Percentiles rank a stretch among this genome's conserved stretches.
These are phyloP conservation scores for Coracopsis vasa DNA, from an alignment of 2,113 vertebrate genomes.

Conservation along the genomic window DNA sequence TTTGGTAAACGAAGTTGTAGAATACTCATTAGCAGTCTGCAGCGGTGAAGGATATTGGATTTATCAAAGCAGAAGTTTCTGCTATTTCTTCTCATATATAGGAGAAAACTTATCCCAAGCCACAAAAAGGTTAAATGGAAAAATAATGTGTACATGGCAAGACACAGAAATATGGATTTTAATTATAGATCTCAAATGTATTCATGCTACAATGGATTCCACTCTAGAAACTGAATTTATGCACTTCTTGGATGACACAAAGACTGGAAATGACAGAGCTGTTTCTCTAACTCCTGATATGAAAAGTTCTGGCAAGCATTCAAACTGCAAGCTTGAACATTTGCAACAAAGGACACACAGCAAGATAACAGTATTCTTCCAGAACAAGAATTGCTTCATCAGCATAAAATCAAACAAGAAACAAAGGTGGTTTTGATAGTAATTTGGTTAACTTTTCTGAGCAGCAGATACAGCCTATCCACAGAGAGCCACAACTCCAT, in stretches of 20 bases:
- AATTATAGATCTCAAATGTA: background rate
- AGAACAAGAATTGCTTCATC: background rate
- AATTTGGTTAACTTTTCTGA: background rate
- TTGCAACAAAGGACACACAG: background rate
- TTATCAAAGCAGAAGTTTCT: background rate
- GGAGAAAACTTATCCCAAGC: background rate
- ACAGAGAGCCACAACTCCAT: background rate
- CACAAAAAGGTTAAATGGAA: background rate
- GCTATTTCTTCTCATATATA: background rate
- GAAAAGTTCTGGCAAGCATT: background rate
- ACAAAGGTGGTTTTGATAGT: background rate
- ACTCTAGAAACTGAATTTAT: background rate
- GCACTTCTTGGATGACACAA: background rate
- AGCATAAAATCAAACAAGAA: background rate
- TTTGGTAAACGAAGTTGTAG: background rate
- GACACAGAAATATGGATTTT: background rate
- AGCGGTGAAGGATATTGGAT: background rate
- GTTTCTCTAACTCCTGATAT: background rate
- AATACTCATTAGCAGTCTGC: background rate
- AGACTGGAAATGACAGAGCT: background rate
- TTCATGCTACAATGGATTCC: background rate
- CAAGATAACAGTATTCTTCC: background rate
- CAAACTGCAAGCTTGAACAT: background rate
- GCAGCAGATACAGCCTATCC: background rate
- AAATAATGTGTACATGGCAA: background rate